A percentile compares a stretch with the other conserved stretches of the same genome.
Conservation (phyloP, 92 coral and sea anemone species). For the Siderastrea siderea region DNA sequence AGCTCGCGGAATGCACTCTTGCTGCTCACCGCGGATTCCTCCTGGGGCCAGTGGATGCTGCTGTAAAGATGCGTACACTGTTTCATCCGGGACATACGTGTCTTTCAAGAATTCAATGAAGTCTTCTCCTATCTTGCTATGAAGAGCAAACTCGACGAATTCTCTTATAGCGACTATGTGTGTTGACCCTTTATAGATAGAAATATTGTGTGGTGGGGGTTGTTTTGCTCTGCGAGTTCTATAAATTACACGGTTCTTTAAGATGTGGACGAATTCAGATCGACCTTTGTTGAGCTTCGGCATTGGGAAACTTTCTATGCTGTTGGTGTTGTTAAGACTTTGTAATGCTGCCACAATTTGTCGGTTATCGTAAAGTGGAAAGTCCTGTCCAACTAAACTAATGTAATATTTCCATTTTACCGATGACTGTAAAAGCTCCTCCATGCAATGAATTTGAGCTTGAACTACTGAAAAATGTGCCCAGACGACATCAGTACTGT, state of each 20-base stretch:
- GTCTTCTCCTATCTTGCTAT: conserved; percentile 35
- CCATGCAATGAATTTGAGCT: conserved; percentile 68
- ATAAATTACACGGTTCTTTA: neutral
- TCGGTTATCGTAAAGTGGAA: conserved; percentile 73
- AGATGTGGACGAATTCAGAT: conserved; percentile 9
- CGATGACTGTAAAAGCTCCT: conserved; percentile 54
- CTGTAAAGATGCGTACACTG: conserved; percentile 39
- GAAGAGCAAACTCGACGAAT: conserved; percentile 41
- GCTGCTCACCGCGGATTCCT: conserved; percentile 6
- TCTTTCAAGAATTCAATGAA: conserved; percentile 56
- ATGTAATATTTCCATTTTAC: conserved; percentile 77
- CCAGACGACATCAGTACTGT: conserved; percentile 62
- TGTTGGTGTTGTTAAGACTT: conserved; percentile 49
- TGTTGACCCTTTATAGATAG: conserved; percentile 51
- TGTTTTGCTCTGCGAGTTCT: conserved; percentile 9
- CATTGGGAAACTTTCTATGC: conserved; percentile 41
- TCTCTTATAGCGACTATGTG: conserved; percentile 50
- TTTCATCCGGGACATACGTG: conserved; percentile 64
- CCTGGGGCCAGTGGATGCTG: conserved; percentile 38
- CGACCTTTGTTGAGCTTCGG: neutral
- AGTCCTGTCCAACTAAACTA: conserved; percentile 76
- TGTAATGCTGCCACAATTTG: conserved; percentile 64
- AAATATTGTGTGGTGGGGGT: conserved; percentile 52
- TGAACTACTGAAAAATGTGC: conserved; percentile 60
- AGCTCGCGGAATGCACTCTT: conserved; percentile 11